Base-by-base conservation (phyloP, 2,797 vertebrate genomes). In the Masticophis lateralis region DNA sequence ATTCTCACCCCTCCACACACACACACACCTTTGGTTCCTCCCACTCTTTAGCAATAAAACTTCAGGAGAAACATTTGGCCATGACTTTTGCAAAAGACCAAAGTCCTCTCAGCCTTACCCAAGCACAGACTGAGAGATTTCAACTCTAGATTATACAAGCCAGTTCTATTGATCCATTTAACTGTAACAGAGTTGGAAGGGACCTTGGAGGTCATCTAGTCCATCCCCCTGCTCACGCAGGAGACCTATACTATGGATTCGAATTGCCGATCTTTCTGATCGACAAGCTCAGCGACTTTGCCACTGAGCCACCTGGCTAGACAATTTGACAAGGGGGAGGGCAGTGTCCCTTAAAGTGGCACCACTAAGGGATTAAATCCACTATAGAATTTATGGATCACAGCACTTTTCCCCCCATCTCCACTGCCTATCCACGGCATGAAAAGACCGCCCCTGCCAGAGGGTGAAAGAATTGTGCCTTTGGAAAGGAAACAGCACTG, bases 401-500 rank as follows among this genome's bases (percentile, higher is more conserved):
- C 53, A 8, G 53, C 20, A 66, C 20, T 28, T 32, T 53, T 27
- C 9, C 16, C 6, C 6, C 53, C 83, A 56, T 2, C 22, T 47
- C 32, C 57, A 28, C 14, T 11, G 18, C 69, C 32, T 32, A 74
- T n/a, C 25, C 8, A 51, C 63, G 5, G 69, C 87, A 66, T 66
- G 56, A 28, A 89, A 89, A 53, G n/a, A 18, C 63, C 66, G 59
- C 57, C 87, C 86, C 87, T 55, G 27, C 59, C 87, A 91, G 51
- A 91, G 69, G 66, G 69, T 28, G 14, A n/a, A 51, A 86, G 9
- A 93, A 53, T 37, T 86, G 47, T 63, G 91, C 94, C 96, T 88
- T 66, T 3, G 88, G 93, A 95, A 95, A 97, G 97, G 97, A 98
- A 98, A 97, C 96, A 16, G 96, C 86, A 32, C 96, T 96, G 92